Evolutionary conservation across 2,113 vertebrate genomes (phyloP).

Genomic region (Hippoglossus stenolepis): DNA sequence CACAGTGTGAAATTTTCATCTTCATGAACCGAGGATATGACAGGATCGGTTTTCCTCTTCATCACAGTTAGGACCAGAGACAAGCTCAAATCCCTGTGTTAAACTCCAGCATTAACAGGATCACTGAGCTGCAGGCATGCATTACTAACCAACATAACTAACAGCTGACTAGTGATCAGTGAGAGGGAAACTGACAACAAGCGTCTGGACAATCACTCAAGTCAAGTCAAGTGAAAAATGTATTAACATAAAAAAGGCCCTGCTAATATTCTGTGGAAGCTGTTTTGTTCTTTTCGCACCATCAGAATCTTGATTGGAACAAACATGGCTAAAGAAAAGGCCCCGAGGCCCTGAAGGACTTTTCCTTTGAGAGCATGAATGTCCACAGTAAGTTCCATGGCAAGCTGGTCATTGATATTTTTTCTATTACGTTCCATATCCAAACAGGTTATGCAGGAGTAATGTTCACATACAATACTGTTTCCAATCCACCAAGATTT

Average conservation of each 20-base stretch:
- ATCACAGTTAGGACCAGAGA: slow-evolving; percentile 34
- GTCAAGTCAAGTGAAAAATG: slow-evolving; percentile 14
- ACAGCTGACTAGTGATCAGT: slow-evolving; percentile 15
- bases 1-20: neutral
- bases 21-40: too few relatives aligned
- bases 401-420: too few relatives aligned
- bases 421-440: too few relatives aligned
- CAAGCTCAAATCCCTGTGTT: slow-evolving; percentile 47
- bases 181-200: slow-evolving; percentile 10
- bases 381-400: too few relatives aligned
- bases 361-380: too few relatives aligned
- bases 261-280: neutral
- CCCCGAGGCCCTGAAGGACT: too few relatives aligned
- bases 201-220: neutral
- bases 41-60: neutral
- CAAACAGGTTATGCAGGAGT: too few relatives aligned
- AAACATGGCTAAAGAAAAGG: too few relatives aligned
- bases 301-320: too few relatives aligned
- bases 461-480: too few relatives aligned
- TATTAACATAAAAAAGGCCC: neutral
- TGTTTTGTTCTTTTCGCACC: neutral
- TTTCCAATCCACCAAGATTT: too few relatives aligned
- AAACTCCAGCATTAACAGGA: slow-evolving; percentile 21
- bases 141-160: slow-evolving; percentile 22
- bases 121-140: slow-evolving; percentile 46